Conservation (phyloP, 2,797 vertebrate species). For the Typhlichthys eigenmanni region DNA sequence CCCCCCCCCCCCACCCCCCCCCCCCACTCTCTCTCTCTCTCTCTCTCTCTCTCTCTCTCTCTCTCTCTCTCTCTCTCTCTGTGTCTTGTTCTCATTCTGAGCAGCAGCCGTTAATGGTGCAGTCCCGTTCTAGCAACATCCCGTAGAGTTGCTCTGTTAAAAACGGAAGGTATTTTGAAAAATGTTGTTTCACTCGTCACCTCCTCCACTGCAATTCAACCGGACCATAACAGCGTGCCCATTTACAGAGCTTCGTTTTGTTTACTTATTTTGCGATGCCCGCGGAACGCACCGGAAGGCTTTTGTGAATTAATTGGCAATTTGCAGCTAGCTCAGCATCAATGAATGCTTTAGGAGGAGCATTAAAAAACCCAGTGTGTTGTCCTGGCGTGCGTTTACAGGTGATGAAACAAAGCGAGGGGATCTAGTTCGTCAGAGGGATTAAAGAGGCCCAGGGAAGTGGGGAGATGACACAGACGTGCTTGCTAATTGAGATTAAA, state of each 20-base stretch:
- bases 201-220: constrained; percentile 12
- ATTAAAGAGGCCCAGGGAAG: neutral
- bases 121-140: constrained; percentile 47
- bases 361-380: neutral
- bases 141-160: constrained; percentile 51
- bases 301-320: constrained; percentile 18
- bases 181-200: neutral
- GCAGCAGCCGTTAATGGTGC: constrained; percentile 53
- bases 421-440: constrained; percentile 1
- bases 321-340: neutral
- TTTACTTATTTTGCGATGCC: constrained; percentile 4
- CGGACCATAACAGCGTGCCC: constrained; percentile 8
- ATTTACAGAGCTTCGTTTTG: constrained; percentile 4
- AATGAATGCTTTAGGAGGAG: constrained; percentile 9
- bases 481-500: constrained; percentile 11
- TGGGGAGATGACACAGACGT: neutral
- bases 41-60: constrained; percentile 1
- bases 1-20: neutral
- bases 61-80: neutral
- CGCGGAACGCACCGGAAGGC: neutral
- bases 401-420: constrained; percentile 1
- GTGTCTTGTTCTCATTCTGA: neutral
- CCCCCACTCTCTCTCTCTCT: neutral
- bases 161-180: constrained; percentile 37
- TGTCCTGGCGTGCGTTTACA: constrained; percentile 18